Evolutionary conservation across 2,888 invertebrate species (phyloP), one percentile per base, ranked within the genome.

Genomic region (Hirtodrosophila cameraria): DNA sequence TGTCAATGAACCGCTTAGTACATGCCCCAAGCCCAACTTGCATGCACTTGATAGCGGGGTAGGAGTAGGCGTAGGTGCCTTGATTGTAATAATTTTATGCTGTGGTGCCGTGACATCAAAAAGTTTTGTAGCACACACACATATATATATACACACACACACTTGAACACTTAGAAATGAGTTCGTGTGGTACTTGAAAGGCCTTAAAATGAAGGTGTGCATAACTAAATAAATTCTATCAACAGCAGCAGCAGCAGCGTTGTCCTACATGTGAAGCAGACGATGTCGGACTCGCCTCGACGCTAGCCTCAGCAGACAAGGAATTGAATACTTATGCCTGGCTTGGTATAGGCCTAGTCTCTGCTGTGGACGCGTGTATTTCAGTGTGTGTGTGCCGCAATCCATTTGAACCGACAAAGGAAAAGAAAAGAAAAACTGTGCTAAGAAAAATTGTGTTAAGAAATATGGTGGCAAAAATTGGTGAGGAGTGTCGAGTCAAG

Each of bases 191-290:
- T 86, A 80, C 86, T 85, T 85, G 79, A 72, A 85, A 75, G 59
- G 68, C 73, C 86, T 85, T 72, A 72, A 73, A 82, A 86, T 69
- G 72, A 86, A 82, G 82, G 82, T 82, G 84, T 84, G 86, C 82
- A 86, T 86, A 82, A 82, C 86, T 77, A 86, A 82, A 73, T 84
- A 86, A 84, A 82, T 82, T 82, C 82, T 81, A 84, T 84, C 82
- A 86, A 61, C 70, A 58, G 55, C 83, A 75, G 80, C 59, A 43
- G 77, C 52, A 33, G 25, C 25, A 39, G 38, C 36, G 20, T 61
- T 72, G 63, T 59, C 75, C 65, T 70, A 72, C 75, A 73, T 70
- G 55, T 49, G 70, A 64, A 64, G 52, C 75, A 63, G 59, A 69
- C 75, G 58, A 42, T 54, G 66, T 61, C 41, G 73, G 35, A 59